Conservation (phyloP, 2,797 vertebrate genomes). For the Syngnathus acus region DNA sequence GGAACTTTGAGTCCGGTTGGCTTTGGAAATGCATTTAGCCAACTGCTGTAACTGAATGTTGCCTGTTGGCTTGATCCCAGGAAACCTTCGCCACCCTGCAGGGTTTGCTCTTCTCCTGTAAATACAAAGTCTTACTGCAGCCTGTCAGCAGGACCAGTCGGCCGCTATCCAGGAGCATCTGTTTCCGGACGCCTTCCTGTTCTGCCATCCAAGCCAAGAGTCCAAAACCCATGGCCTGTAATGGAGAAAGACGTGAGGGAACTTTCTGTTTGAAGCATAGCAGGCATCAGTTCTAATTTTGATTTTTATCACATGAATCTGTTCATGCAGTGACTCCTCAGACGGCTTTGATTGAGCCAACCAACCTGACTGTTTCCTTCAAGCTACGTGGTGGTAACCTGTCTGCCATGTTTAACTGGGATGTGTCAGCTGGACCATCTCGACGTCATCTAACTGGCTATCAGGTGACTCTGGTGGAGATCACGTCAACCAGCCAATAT, state of each 20-base stretch:
- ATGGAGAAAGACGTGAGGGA: slow-evolving; percentile 66
- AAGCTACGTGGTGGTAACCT: slow-evolving; percentile 70
- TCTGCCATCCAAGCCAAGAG: slow-evolving; percentile 77
- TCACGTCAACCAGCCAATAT: slow-evolving; percentile 72
- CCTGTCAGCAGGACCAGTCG: slow-evolving; percentile 63
- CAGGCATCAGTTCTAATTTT: background rate
- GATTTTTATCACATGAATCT: background rate
- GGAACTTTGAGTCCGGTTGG: background rate
- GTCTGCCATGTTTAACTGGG: slow-evolving; percentile 83
- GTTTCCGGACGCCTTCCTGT: slow-evolving; percentile 83
- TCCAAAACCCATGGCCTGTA: slow-evolving; percentile 67
- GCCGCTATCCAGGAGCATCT: slow-evolving; percentile 67
- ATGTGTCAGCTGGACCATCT: slow-evolving; percentile 51
- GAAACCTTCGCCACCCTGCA: slow-evolving; percentile 79
- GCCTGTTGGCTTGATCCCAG: slow-evolving; percentile 43
- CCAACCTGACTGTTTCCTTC: slow-evolving; percentile 84
- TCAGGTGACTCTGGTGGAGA: slow-evolving; percentile 87
- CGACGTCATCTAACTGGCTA: slow-evolving; percentile 76
- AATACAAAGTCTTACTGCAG: slow-evolving; percentile 83
- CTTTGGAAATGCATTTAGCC: background rate
- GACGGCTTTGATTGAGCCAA: slow-evolving; percentile 72
- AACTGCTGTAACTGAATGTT: background rate
- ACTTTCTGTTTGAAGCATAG: background rate
- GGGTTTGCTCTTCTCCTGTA: slow-evolving; percentile 82
- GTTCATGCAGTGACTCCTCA: slow-evolving; percentile 38